Evolutionary conservation across 2,113 vertebrate genomes (phyloP), one percentile per base, ranked within the genome.

Genomic region (Chaetodon trifascialis): DNA sequence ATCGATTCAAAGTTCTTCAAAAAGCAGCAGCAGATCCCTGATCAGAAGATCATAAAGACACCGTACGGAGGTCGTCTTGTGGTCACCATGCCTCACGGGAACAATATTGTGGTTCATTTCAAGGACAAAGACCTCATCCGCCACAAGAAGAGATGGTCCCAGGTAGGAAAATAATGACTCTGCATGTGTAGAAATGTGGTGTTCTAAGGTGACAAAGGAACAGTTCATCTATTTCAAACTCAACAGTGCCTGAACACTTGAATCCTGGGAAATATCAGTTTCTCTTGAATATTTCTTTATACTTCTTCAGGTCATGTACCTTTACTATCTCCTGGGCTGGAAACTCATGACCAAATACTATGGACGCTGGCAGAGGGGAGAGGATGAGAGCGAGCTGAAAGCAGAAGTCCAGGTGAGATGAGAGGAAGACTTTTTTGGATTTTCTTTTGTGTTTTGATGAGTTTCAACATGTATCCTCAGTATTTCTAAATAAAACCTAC

Each of bases 111-210:
- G 4, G 62, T 93, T 58, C 94, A 95, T 84, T 90, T 92, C 46
- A 95, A 95, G 76, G 89, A 95, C 76, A 94, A 94, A 73, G 59
- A 88, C 0, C 77, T 75, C 46, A 91, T 95, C 25, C 91, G 94
- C 6, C 93, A 95, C 84, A 94, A 93, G 71, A 95, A 95, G 80
- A 90, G 94, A 74, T 94, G 94, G 94, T 94, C 94, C 25, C 94
- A 95, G 89, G 94, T 94, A 80, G 17, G 49, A 58, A 59, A 17
- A n/a, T 0, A 49, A 25, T 1, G 0, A 54, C 8, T 3, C 30
- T 30, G 30, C 30, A 30, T 30, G 30, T 30, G 30, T 30, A 30
- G 30, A 30, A 30, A 30, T 30, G 30, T 30, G 30, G 30, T 60
- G 10, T 44, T 44, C 40, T 4, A 9, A 2, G 4, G 40, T 7